Evolutionary conservation across 2,113 vertebrate species (phyloP), one percentile per base, ranked within the genome.

Genomic region (Eclectus roratus): DNA sequence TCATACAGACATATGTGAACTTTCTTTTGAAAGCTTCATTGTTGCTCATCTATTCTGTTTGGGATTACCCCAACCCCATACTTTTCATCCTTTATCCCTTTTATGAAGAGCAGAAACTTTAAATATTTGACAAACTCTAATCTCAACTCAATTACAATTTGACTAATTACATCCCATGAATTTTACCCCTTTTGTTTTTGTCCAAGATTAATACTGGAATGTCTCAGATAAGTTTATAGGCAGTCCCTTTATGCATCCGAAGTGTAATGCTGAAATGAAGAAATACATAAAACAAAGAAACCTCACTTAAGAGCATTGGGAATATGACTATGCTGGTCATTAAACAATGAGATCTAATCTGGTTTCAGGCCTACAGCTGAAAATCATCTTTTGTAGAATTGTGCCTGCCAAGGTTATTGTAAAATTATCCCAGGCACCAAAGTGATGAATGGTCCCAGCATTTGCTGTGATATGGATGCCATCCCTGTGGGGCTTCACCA

Each of bases 381-480:
- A 74, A 83, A 94, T 63, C 86, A 77, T 96, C 91, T 88, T 86
- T 92, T 7, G n/a, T 92, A 97, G 89, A 96, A 96, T 43, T 96
- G 91, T 91, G 90, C 55, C 91, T 97, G 94, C 92, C 68, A 78
- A 90, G 85, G 92, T 94, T 93, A 85, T 93, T 96, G 63, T 85
- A 88, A 95, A 95, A 88, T 92, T 91, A 94, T 87, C 88, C 60
- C 82, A 96, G 96, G 88, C 64, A 93, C 89, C 76, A 71, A 87
- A 85, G 92, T 89, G 90, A 97, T 79, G 80, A 86, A 96, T 92
- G 69, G 82, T 76, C 85, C 85, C 81, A 83, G 83, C 61, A 17
- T 86, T 85, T 83, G 72, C 92, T 69, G 91, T 68, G 90, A 94
- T 93, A 88, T 60, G 91, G 93, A 91, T 82, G 71, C 86, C 87